phyloP scores from a whole-genome alignment of 2,113 vertebrate species.

The Ramphastos sulfuratus region DNA sequence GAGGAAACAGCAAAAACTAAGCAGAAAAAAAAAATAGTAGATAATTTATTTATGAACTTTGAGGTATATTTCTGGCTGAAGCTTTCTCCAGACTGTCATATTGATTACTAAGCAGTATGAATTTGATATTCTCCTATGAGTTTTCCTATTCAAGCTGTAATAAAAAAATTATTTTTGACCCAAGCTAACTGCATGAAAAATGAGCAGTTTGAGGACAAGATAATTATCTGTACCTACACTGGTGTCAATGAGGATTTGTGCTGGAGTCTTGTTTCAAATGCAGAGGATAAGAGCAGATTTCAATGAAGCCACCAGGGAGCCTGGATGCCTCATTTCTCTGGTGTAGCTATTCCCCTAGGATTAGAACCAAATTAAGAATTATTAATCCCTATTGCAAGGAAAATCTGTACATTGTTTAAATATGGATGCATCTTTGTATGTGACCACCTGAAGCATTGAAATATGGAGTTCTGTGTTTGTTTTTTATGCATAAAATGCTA shows the following conservation, averaged over 20 bases:
- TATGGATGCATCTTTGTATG: not conserved
- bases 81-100: not conserved
- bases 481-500: not conserved
- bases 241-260: not conserved
- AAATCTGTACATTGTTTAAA: not conserved
- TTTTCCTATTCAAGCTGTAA: not conserved
- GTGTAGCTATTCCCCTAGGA: not conserved
- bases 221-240: not conserved
- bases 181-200: not conserved
- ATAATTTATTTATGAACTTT: not conserved
- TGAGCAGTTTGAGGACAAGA: not conserved
- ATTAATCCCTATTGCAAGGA: not conserved
- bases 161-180: not conserved
- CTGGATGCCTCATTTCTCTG: not conserved
- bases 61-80: not conserved
- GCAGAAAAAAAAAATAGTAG: not conserved
- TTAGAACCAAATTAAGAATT: not conserved
- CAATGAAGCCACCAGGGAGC: rapidly evolving
- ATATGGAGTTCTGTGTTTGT: not conserved
- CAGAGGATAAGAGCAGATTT: not conserved
- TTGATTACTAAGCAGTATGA: not conserved
- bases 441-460: not conserved
- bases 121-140: not conserved
- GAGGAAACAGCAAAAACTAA: not conserved
- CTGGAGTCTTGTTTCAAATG: not conserved